Evolutionary conservation across 1,140 invertebrate genomes (phyloP).

Genomic region (Apis florea): DNA sequence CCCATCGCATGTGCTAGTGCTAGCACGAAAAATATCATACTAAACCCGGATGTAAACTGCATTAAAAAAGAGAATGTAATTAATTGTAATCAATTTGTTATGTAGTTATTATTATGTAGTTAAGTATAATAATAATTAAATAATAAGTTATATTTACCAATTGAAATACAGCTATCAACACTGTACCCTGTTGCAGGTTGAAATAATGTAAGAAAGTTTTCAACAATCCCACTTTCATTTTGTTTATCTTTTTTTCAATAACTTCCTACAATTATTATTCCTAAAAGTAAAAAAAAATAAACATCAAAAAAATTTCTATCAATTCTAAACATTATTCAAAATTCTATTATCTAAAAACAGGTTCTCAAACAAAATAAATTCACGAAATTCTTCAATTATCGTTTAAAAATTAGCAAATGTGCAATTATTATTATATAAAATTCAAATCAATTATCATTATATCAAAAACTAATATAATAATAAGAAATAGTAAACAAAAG

Average conservation of each 20-base stretch:
- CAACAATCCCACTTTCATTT: conserved; percentile 73
- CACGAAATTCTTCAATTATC: not conserved
- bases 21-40: conserved; percentile 77
- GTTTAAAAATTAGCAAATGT: not conserved
- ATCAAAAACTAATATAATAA: too few relatives aligned
- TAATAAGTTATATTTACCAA: conserved; percentile 68
- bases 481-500: too few relatives aligned
- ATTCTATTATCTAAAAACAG: too few relatives aligned
- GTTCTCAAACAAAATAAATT: not conserved
- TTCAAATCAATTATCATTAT: too few relatives aligned
- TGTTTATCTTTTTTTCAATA: not conserved
- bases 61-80: not conserved
- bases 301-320: not conserved
- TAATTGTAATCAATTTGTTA: not conserved
- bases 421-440: not conserved
- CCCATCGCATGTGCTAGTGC: conserved; percentile 77
- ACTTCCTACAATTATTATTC: not conserved
- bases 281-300: conserved; percentile 27
- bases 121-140: not conserved
- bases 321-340: not conserved
- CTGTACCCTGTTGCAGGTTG: conserved; percentile 79
- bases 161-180: conserved; percentile 79
- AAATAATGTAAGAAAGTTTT: conserved; percentile 77
- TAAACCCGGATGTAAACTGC: conserved; percentile 78
- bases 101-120: not conserved